Percentiles rank a stretch among this genome's conserved stretches.
Conservation (phyloP, 2,888 invertebrate species). For the Patella caerulea region DNA sequence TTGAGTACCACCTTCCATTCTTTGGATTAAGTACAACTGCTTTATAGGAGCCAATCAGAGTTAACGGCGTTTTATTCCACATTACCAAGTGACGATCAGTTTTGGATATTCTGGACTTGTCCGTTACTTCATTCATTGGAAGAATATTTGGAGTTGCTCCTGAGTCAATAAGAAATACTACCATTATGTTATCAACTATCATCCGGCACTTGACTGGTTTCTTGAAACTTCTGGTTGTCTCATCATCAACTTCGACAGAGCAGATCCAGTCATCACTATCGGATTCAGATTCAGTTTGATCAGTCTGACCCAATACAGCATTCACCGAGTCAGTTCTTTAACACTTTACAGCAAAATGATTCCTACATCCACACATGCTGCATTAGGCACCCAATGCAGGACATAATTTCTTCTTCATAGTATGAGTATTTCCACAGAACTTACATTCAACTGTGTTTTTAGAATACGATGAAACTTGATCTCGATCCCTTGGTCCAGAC, state of each 20-base stretch:
- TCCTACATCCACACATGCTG: slow-evolving; percentile 12
- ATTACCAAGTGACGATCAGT: too few relatives aligned
- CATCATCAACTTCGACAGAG: too few relatives aligned
- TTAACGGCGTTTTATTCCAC: too few relatives aligned
- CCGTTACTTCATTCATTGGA: neutral
- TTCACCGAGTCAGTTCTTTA: neutral
- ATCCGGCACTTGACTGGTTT: slow-evolving; percentile 6
- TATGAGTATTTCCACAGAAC: slow-evolving; percentile 24
- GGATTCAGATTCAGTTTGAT: too few relatives aligned
- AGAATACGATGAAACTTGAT: too few relatives aligned
- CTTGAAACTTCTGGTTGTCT: neutral
- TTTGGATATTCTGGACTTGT: too few relatives aligned
- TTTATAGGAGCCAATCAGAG: neutral
- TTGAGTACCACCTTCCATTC: too few relatives aligned
- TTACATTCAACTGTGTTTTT: slow-evolving; percentile 9
- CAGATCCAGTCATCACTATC: too few relatives aligned
- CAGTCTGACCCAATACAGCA: neutral
- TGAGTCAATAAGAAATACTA: slow-evolving; percentile 26
- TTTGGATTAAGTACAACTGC: too few relatives aligned
- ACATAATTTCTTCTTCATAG: slow-evolving; percentile 20
- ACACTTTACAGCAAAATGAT: slow-evolving; percentile 25
- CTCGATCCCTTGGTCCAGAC: too few relatives aligned
- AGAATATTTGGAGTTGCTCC: slow-evolving; percentile 25
- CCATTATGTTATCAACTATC: slow-evolving; percentile 8
- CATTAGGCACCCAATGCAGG: slow-evolving; percentile 24